Base-by-base conservation (phyloP, 2,113 vertebrate species). In the Tamias sibiricus region DNA sequence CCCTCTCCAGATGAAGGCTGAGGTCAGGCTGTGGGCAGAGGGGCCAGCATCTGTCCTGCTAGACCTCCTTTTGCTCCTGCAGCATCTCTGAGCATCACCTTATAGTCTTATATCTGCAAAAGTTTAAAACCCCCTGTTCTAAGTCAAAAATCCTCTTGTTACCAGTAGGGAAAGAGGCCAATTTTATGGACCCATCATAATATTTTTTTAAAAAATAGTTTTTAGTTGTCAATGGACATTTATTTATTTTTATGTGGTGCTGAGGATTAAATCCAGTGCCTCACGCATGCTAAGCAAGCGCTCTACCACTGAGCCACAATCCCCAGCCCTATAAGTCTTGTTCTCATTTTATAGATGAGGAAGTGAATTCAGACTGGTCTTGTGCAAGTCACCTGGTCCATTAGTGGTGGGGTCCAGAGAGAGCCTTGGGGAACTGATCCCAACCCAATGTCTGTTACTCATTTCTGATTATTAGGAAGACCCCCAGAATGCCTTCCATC, bases 171-270 rank as follows among this genome's bases (percentile, higher is more conserved):
- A 80, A 37, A 22, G 20, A 40, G 80, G 69, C 12, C 49, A 5
- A 0, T 12, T 24, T 72, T 4, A 54, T 0, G 16, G 47, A 47
- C 12, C 9, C 0, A 17, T n/a, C n/a, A n/a, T n/a, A n/a, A n/a
- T n/a, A n/a, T n/a, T n/a, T n/a, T n/a, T n/a, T n/a, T n/a, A n/a
- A n/a, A n/a, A n/a, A n/a, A n/a, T n/a, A n/a, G n/a, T n/a, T n/a
- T n/a, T n/a, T n/a, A n/a, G n/a, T n/a, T n/a, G n/a, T n/a, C n/a
- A n/a, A n/a, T n/a, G n/a, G n/a, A n/a, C n/a, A n/a, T n/a, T n/a
- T n/a, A n/a, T n/a, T n/a, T n/a, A n/a, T n/a, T n/a, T n/a, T n/a
- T n/a, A n/a, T n/a, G n/a, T n/a, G n/a, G n/a, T n/a, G n/a, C n/a
- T n/a, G n/a, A n/a, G n/a, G n/a, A n/a, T n/a, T n/a, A n/a, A n/a